Evolutionary conservation across 2,888 invertebrate genomes (phyloP).

Genomic region (Nemapogon koenigi): DNA sequence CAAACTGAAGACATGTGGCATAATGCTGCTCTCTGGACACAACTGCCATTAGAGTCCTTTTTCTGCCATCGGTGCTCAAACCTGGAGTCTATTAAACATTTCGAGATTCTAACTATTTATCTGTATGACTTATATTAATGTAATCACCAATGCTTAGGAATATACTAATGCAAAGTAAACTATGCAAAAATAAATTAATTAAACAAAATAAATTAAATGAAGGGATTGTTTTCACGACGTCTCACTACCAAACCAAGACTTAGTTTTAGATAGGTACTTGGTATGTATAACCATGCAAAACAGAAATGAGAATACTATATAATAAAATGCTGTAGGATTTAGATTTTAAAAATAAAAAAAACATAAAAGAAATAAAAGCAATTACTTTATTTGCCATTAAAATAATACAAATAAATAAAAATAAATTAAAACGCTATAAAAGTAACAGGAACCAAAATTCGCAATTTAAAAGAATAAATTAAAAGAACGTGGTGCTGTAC

Average conservation of each 20-base stretch:
- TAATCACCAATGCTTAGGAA: too few species aligned
- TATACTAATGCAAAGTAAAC: too few species aligned
- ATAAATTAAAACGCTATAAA: conserved; percentile 55
- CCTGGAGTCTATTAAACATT: conserved; percentile 42
- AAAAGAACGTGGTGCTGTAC: conserved; percentile 16
- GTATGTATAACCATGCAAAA: too few species aligned
- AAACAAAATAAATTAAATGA: too few species aligned
- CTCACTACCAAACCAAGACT: too few species aligned
- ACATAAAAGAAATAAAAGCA: conserved; percentile 44
- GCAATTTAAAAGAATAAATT: conserved; percentile 29
- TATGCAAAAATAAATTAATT: too few species aligned
- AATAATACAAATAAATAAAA: conserved; percentile 38
- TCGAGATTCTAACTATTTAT: too few species aligned
- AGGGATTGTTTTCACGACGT: too few species aligned
- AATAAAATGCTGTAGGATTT: too few species aligned
- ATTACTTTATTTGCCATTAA: conserved; percentile 60
- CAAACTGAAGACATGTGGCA: conserved; percentile 78
- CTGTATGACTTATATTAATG: too few species aligned
- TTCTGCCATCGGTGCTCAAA: conserved; percentile 61
- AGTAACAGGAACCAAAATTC: conserved; percentile 54
- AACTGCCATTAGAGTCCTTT: conserved; percentile 76
- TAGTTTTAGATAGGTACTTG: too few species aligned
- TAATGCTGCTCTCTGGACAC: conserved; percentile 81
- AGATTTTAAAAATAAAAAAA: conserved; percentile 31
- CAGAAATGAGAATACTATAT: too few species aligned